Base-by-base conservation (phyloP, 2,113 vertebrate species). In the Catharus minimus region DNA sequence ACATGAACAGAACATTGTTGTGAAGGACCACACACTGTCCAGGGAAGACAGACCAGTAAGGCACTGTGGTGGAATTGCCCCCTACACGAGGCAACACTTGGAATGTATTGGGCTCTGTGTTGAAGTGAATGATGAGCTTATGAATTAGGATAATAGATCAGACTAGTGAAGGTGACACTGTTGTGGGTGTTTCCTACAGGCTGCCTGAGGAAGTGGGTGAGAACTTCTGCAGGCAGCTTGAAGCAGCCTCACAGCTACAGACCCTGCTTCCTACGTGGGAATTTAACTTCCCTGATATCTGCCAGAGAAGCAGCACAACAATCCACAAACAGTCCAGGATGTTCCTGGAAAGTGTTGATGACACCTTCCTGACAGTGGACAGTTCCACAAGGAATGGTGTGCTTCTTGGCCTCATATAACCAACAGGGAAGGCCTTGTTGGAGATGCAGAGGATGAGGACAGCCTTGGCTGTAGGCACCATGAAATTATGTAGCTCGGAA, bases 1-100 rank as follows among this genome's bases (percentile, higher is more conserved):
- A 14, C 21, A 3, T 32, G 36, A 21, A 30, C 15, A 27, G 71
- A 43, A 11, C 1, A 1, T 20, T 50, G 36, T 14, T 3, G 1
- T 32, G 32, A 66, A 58, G 16, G 32, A 26, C 20, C 13, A 46
- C 52, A 13, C 13, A 9, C 20, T 43, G 33, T 36, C 74, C 64
- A 66, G 9, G 52, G 32, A 58, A 50, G 21, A 50, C 21, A 58
- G 20, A 36, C 9, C 26, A 58, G 44, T 32, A 58, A 41, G 32
- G 15, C 9, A 22, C 26, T 1, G 1, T 26, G 36, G 20, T 56
- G 20, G 16, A 49, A 30, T 1, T 50, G 30, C 13, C 36, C 32
- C 41, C 30, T 75, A 5, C 32, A 21, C 14, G 13, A 58, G 17
- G 52, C 26, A 66, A 14, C 11, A 12, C 21, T 50, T 50, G 44